Base-by-base conservation (phyloP, 2,888 invertebrate species). In the Tuta absoluta region DNA sequence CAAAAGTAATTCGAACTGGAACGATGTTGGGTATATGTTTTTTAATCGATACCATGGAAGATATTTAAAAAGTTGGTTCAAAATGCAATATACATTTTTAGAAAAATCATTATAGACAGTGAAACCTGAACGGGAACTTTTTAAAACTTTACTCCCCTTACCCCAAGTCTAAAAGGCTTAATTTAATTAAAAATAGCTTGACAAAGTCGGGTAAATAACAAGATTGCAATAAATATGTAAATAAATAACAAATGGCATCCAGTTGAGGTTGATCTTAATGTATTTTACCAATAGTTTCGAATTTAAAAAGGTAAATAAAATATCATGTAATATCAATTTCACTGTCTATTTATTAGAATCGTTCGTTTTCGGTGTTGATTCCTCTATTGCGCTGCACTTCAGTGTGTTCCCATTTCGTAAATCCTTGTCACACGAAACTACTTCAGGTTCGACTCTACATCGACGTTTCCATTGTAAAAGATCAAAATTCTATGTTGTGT, bases 301-400 rank as follows among this genome's bases (percentile, higher is more conserved):
- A 91, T 91, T 89, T 87, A 90, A 85, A 33, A 79, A 74, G 69
- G 72, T 72, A 78, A 78, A 75, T 81, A 80, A 82, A 80, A 87
- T 87, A 87, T 87, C 87, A 86, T 86, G 78, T 90, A 86, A 87
- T 89, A 91, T 88, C 90, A 88, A 89, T 87, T 89, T 91, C 91
- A 90, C 91, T 91, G 91, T 91, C 91, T 91, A 90, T 89, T 87
- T 87, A 87, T 86, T 89, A 89, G 87, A 84, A 19, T 87, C 86
- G 84, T 87, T 86, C 84, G 81, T 88, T 90, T 88, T 90, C 91
- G 91, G 90, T 91, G 91, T 91, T 89, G 89, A 89, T 90, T 91
- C 91, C 91, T 90, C 85, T 85, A 75, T 79, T 71, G 76, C 82
- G 86, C 86, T 80, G 79, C 76, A 73, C 71, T 70, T 72, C 70